Conservation (phyloP, 2,113 vertebrate species). For the Ivindomyrus marchei region DNA sequence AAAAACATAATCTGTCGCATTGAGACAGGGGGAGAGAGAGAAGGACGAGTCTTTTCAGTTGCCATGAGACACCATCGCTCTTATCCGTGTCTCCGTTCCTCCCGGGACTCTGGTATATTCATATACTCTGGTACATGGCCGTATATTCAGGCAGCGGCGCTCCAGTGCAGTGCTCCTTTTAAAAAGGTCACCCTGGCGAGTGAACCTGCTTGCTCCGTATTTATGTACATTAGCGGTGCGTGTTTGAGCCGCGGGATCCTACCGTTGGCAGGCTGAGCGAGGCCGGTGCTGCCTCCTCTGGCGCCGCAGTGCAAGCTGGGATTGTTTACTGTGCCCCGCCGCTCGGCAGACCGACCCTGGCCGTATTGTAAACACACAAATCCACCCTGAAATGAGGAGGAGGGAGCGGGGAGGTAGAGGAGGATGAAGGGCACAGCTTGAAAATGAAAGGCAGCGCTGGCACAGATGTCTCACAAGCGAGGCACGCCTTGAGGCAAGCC, state of each 20-base stretch:
- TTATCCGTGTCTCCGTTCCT: neutral
- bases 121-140: too few species aligned
- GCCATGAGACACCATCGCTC: neutral
- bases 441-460: neutral
- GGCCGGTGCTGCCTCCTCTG: slow-evolving; percentile 18
- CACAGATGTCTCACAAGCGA: neutral
- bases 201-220: neutral
- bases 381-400: slow-evolving; percentile 66
- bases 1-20: neutral
- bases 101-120: neutral
- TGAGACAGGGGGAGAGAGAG: neutral
- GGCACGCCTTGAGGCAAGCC: neutral
- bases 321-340: slow-evolving; percentile 69
- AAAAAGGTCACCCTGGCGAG: neutral
- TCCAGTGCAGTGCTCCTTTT: neutral
- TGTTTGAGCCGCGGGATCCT: slow-evolving; percentile 7
- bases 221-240: slow-evolving; percentile 13
- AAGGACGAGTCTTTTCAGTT: neutral
- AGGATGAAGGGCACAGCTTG: slow-evolving; percentile 45
- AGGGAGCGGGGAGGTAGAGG: slow-evolving; percentile 24
- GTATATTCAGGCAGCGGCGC: neutral
- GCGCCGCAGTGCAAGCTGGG: slow-evolving; percentile 40
- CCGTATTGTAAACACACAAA: slow-evolving; percentile 69
- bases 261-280: slow-evolving; percentile 19
- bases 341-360: slow-evolving; percentile 54